Conservation (phyloP, 2,797 vertebrate genomes). For the Rhyacichthys aspro region DNA sequence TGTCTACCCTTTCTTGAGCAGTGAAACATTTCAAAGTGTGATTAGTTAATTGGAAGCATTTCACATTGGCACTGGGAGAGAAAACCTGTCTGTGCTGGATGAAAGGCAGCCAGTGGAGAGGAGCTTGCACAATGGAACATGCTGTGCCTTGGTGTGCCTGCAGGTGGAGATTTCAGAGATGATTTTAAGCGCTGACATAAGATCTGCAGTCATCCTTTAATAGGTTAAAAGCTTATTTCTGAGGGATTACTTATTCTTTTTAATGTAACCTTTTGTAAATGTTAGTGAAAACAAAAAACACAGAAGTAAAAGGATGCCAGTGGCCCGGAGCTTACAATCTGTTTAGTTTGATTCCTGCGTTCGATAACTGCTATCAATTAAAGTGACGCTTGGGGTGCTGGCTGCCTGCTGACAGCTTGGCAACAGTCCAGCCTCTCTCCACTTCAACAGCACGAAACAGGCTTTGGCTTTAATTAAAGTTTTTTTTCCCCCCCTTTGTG, state of each 20-base stretch:
- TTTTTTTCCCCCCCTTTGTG: background rate
- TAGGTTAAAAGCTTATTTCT: background rate
- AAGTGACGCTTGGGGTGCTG: constrained; percentile 29
- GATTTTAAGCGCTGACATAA: constrained; percentile 3
- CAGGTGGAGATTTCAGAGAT: constrained; percentile 12
- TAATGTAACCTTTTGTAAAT: background rate
- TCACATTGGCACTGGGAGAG: constrained; percentile 1
- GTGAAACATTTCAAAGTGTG: constrained; percentile 4
- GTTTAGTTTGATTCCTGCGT: constrained; percentile 15
- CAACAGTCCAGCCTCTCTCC: constrained; percentile 28
- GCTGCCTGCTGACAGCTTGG: constrained; percentile 42
- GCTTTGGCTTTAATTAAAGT: constrained; percentile 34
- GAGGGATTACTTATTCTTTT: background rate
- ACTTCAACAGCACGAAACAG: constrained; percentile 17
- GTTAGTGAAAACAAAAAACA: background rate
- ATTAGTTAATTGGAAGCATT: constrained; percentile 37
- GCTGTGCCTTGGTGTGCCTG: constrained; percentile 7
- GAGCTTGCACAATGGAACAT: constrained; percentile 17
- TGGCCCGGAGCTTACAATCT: constrained; percentile 4
- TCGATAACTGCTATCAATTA: constrained; percentile 28
- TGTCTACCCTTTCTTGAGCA: constrained; percentile 9
- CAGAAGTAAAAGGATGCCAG: constrained; percentile 2
- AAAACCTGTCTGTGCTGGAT: constrained; percentile 13
- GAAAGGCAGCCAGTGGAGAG: constrained; percentile 23
- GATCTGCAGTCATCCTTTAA: background rate